phyloP scores from a whole-genome alignment of 2,888 invertebrate species.

The Pristionchus maxplancki region DNA sequence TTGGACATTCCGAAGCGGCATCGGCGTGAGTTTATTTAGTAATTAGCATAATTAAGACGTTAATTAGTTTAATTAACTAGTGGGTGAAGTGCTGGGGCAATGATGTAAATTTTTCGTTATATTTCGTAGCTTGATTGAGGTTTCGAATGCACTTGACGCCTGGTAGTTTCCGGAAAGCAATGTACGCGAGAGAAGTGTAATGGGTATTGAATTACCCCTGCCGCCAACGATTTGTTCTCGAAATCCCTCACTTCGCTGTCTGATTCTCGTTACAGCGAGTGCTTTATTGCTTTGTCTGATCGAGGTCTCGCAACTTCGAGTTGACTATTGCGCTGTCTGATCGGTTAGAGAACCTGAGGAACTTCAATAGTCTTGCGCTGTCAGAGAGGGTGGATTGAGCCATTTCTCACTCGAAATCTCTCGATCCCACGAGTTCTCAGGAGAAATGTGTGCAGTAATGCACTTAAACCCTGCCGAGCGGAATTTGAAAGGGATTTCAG shows the following conservation, averaged over 20 bases:
- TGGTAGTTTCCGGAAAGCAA: background rate
- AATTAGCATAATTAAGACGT: no score
- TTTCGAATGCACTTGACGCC: background rate
- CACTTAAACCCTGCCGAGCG: background rate
- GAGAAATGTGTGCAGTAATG: background rate
- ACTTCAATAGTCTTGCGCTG: no score
- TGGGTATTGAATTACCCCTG: slow-evolving; percentile 26
- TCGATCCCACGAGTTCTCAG: slow-evolving; percentile 18
- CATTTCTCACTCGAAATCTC: background rate
- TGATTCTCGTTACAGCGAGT: background rate
- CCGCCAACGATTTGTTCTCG: slow-evolving; percentile 3
- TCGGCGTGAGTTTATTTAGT: background rate
- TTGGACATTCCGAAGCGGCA: background rate
- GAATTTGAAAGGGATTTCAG: background rate
- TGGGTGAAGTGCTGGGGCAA: no score
- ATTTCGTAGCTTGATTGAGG: background rate
- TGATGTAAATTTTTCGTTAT: no score
- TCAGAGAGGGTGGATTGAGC: background rate
- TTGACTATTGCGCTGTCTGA: no score
- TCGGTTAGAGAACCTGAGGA: no score
- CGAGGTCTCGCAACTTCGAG: no score
- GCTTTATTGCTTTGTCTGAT: background rate
- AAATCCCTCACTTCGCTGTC: background rate
- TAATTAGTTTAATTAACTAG: background rate
- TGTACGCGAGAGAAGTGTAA: background rate